A percentile compares a stretch with the other conserved stretches of the same genome.
Evolutionary conservation across 2,113 vertebrate species (phyloP).

Genomic region (Microtus pennsylvanicus): DNA sequence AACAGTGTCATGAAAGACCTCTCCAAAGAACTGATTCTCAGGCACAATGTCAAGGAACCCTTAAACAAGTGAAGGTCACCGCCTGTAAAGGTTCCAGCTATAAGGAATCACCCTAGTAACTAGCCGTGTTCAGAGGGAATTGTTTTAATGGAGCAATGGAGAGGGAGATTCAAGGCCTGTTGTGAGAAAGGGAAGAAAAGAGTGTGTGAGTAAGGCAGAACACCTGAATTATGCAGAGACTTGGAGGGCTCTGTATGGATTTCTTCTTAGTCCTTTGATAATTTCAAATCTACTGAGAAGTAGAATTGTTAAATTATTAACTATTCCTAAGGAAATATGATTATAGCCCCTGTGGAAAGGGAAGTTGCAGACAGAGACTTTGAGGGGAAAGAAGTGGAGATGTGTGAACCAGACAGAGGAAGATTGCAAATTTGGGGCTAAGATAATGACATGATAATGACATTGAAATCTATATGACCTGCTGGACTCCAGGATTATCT

Average conservation of each 20-base stretch:
- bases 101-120: not conserved
- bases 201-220: too few species aligned
- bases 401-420: not conserved
- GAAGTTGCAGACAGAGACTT: too few species aligned
- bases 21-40: not conserved
- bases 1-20: not conserved
- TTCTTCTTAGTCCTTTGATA: not conserved
- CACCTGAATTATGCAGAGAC: not conserved
- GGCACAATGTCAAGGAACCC: not conserved
- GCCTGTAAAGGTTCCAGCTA: not conserved
- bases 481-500: not conserved
- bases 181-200: not conserved
- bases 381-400: not conserved
- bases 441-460: not conserved
- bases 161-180: too few species aligned
- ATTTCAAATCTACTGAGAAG: not conserved
- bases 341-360: not conserved
- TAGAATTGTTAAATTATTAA: not conserved
- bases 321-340: not conserved
- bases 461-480: not conserved
- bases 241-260: not conserved
- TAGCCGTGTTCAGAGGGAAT: not conserved
- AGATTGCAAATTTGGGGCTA: not conserved
- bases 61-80: not conserved
- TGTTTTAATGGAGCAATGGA: not conserved